Evolutionary conservation across 1,140 invertebrate species (phyloP), one percentile per base, ranked within the genome.

Genomic region (Calycopis cecrops): DNA sequence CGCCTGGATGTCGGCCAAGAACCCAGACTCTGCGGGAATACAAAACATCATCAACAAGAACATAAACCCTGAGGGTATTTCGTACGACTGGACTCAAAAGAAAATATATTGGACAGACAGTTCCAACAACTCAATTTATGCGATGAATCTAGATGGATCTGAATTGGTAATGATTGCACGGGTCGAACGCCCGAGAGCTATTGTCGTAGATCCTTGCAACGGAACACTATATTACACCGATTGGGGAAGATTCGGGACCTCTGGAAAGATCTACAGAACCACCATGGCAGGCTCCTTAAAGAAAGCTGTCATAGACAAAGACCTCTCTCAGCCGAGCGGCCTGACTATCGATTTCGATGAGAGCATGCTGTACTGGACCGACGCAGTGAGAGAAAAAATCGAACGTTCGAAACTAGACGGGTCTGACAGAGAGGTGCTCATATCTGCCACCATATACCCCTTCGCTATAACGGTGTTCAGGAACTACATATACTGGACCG

Each of bases 51-150:
- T 96, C 10, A 93, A 87, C 53, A 93, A 94, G 74, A 93, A 94
- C 14, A 96, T 97, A 52, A 97, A 97, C 85, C 96, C 96, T 0
- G 97, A 99, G 83, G 97, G 97, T 4, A 96, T 99, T 59, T 96
- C 97, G 0, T 98, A 97, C 73, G 97, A 99, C 71, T 99, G 97
- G 97, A 97, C 97, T 0, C 95, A 96, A 61, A 95, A 96, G 71
- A 99, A 98, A 82, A 92, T 99, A 28, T 99, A 98, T 76, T 99
- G 97, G 97, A 97, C 97, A 0, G 98, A 99, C 67, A 97, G 94
- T 40, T 95, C 94, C 0, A 99, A 98, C 69, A 96, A 95, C 60
- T 96, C 94, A 21, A 98, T 99, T 48, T 98, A 98, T 69, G 96
- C 97, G 0, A 97, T 98, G 93, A 97, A 99, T 74, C 87, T 96